Conservation (phyloP, 2,113 vertebrate genomes). For the Serilophus lunatus region DNA sequence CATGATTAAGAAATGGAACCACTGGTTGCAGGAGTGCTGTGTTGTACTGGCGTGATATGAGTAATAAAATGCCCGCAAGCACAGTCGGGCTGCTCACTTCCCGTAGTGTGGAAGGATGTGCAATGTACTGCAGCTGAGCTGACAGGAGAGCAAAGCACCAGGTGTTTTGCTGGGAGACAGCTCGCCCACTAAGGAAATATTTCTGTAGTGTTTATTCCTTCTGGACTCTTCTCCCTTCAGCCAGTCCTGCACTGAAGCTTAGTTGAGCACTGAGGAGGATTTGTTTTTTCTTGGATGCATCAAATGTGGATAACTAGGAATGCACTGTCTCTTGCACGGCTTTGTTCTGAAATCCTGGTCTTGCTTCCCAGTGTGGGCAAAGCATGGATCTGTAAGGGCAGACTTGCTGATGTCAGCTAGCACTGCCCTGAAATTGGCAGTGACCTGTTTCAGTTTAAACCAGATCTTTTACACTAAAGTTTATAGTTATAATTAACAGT, state of each 20-base stretch:
- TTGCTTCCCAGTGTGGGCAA: background rate
- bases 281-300: background rate
- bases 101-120: background rate
- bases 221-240: background rate
- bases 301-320: background rate
- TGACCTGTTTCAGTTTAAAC: background rate
- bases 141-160: background rate
- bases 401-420: background rate
- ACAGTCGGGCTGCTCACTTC: rapidly evolving
- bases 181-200: background rate
- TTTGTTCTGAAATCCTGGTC: background rate
- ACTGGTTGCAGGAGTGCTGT: background rate
- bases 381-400: background rate
- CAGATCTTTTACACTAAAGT: background rate
- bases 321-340: background rate
- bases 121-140: background rate
- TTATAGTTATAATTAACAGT: background rate
- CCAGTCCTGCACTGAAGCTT: background rate
- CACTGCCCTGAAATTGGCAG: background rate
- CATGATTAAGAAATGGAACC: background rate
- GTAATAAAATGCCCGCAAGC: background rate
- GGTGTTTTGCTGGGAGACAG: background rate
- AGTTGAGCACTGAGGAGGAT: background rate
- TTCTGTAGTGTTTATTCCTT: background rate
- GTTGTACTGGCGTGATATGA: background rate